Evolutionary conservation across 2,888 invertebrate species (phyloP), one percentile per base, ranked within the genome.

Genomic region (Neuroscelio doddi): DNA sequence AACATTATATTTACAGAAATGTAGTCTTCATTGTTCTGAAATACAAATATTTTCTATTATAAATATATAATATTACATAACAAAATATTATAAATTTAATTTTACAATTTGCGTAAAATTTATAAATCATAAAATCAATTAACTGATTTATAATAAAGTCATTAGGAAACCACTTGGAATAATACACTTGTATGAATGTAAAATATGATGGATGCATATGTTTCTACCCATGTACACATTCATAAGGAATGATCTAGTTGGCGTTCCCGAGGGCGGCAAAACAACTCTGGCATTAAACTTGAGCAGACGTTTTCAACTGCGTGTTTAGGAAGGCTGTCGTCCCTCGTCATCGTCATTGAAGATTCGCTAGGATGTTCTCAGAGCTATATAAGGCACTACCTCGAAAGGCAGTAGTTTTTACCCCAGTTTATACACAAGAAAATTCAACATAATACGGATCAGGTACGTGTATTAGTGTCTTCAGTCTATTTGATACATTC

Each of bases 231-330:
- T 5, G 21, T 21, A 21, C 21, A 21, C 5, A 21, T 5, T 21
- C 21, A 10, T 4, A 14, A 2, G 36, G 36, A 36, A 36, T 36
- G 15, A 36, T 36, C 30, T 36, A 7, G 15, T 36, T 14, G 15
- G 10, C 15, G 30, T 2, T 30, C 8, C 10, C 2, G 30, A 30
- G 9, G 30, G 30, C 64, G 47, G 69, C 67, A 59, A 64, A 71
- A 63, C 77, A 77, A 74, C 70, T 79, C 77, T 79, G 73, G 79
- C 80, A 80, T 81, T 77, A 81, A 83, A 83, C 78, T 66, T 73
- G 80, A 81, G 73, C 78, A 74, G 82, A 83, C 82, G 79, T 82
- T 82, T 80, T 80, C 71, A 82, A 80, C 80, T 76, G 78, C 72
- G 64, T 80, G 80, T 82, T 79, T 83, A 75, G 78, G 71, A 78